Conservation (phyloP, 53 echinoderm and acorn worm species). For the Temnopleurus reevesii region DNA sequence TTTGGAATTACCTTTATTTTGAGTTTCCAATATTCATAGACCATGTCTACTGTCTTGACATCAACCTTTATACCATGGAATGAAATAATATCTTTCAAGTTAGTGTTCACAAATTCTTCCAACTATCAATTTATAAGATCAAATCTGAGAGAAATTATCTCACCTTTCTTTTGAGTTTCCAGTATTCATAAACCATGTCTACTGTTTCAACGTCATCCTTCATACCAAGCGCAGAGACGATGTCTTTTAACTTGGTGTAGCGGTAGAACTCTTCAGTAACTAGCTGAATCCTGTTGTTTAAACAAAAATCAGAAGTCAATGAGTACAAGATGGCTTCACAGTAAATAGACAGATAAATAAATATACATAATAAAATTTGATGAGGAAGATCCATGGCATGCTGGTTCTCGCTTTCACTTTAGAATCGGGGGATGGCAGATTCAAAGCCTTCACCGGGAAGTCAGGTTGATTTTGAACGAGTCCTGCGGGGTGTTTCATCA, state of each 20-base stretch:
- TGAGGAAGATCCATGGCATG: too few relatives aligned
- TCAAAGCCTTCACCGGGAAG: too few relatives aligned
- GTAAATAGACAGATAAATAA: too few relatives aligned
- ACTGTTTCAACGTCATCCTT: slow-evolving; percentile 85
- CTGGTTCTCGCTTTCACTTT: too few relatives aligned
- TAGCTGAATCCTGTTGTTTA: slow-evolving; percentile 70
- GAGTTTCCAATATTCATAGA: slow-evolving; percentile 96
- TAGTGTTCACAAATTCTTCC: too few relatives aligned
- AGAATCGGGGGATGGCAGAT: too few relatives aligned
- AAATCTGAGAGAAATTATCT: background rate
- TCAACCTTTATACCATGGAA: slow-evolving; percentile 82
- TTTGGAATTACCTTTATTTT: slow-evolving; percentile 76
- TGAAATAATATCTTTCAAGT: slow-evolving; percentile 77
- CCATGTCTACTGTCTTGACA: slow-evolving; percentile 72
- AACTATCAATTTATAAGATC: too few relatives aligned
- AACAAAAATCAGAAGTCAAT: background rate
- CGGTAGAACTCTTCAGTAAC: slow-evolving; percentile 93
- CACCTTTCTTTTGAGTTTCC: slow-evolving; percentile 97
- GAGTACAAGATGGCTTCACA: too few relatives aligned
- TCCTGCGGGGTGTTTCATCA: too few relatives aligned
- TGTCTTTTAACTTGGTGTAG: slow-evolving; percentile 83
- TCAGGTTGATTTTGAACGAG: too few relatives aligned
- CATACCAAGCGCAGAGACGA: slow-evolving; percentile 70
- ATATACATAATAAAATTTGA: too few relatives aligned
- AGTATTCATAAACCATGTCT: slow-evolving; percentile 88